A percentile compares a stretch with the other conserved stretches of the same genome.
Conservation (phyloP, 2,888 invertebrate genomes). For the Spatulosminthurus flaviceps region DNA sequence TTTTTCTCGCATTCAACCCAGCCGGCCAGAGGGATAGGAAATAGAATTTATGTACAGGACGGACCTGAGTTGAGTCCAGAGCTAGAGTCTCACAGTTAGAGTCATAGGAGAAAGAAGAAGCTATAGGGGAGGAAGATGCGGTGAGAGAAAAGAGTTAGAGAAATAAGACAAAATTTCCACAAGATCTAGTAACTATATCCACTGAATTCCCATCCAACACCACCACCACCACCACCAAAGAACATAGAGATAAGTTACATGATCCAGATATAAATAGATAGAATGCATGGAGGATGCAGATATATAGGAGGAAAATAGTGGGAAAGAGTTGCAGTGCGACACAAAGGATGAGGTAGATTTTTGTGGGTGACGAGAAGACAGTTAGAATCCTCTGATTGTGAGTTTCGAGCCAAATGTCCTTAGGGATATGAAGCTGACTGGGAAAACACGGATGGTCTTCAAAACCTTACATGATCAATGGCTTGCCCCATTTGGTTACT, state of each 20-base stretch:
- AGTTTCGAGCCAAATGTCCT: constrained; percentile 60
- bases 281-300: neutral
- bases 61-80: constrained; percentile 61
- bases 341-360: constrained; percentile 53
- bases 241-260: no score
- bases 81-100: no score
- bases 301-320: neutral
- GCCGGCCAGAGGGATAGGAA: constrained; percentile 48
- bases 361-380: constrained; percentile 53
- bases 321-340: constrained; percentile 35
- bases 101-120: no score
- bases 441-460: constrained; percentile 56
- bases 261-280: no score
- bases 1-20: constrained; percentile 61
- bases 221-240: no score
- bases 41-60: constrained; percentile 59
- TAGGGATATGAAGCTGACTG: constrained; percentile 57
- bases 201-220: no score
- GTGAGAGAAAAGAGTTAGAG: constrained; percentile 19
- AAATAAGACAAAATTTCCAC: constrained; percentile 5
- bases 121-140: constrained; percentile 41
- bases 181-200: no score
- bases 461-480: constrained; percentile 63
- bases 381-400: constrained; percentile 43
- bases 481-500: constrained; percentile 64